Percentiles rank a stretch among this genome's conserved stretches.
Conservation (phyloP, 2,888 invertebrate species). For the Sphaerophoria rueppellii region DNA sequence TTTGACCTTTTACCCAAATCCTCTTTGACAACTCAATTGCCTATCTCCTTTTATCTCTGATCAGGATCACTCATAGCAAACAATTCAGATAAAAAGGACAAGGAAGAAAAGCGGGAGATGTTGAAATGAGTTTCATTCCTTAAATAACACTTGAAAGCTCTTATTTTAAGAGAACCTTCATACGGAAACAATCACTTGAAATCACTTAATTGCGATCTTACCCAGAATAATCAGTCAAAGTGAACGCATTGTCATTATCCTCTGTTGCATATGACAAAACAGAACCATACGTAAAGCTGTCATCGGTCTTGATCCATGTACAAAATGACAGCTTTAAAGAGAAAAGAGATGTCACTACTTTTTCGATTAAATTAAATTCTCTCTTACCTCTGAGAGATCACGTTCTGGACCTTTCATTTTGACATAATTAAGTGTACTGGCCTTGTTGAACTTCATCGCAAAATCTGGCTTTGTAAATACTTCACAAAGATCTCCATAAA, state of each 20-base stretch:
- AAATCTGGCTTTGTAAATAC: slow-evolving; percentile 83
- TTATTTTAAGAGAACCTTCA: no score
- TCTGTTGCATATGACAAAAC: slow-evolving; percentile 86
- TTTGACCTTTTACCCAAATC: no score
- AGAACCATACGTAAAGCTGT: slow-evolving; percentile 87
- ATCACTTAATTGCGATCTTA: slow-evolving; percentile 43
- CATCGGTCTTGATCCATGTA: slow-evolving; percentile 86
- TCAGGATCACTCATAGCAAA: no score
- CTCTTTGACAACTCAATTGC: no score
- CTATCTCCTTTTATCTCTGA: no score
- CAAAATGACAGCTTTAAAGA: slow-evolving; percentile 84
- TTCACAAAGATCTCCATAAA: slow-evolving; percentile 83
- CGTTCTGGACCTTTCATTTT: slow-evolving; percentile 82
- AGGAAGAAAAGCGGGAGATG: not conserved
- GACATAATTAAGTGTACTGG: slow-evolving; percentile 85
- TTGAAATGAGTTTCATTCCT: no score
- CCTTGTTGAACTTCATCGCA: slow-evolving; percentile 84
- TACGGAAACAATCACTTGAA: no score
- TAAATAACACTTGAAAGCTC: no score
- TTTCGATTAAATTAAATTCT: not conserved
- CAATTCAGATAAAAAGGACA: not conserved
- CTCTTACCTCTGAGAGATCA: slow-evolving; percentile 82
- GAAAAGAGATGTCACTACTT: not conserved
- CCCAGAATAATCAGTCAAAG: slow-evolving; percentile 87
- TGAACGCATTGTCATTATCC: slow-evolving; percentile 85